Evolutionary conservation across 2,797 vertebrate genomes (phyloP).

Genomic region (Notolabrus celidotus): DNA sequence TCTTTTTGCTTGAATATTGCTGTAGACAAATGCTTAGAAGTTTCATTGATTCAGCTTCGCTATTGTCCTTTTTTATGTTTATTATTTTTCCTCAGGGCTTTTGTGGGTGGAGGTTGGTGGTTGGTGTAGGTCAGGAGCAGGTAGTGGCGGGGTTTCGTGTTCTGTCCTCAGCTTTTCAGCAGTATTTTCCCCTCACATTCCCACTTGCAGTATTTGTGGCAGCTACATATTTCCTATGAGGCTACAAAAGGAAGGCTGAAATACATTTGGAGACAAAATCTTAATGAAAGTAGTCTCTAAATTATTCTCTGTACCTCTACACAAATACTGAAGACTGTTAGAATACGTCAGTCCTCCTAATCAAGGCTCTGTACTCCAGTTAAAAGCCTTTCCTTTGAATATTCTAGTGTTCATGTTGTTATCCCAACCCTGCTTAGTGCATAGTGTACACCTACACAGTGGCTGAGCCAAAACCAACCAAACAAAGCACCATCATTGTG

Average conservation of each 20-base stretch:
- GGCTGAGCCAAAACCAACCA: conserved; percentile 46
- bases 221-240: conserved; percentile 63
- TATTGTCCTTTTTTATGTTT: conserved; percentile 53
- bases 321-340: conserved; percentile 83
- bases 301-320: conserved; percentile 64
- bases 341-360: conserved; percentile 58
- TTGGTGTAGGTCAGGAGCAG: conserved; percentile 40
- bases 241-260: conserved; percentile 24
- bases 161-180: conserved; percentile 45
- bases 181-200: conserved; percentile 69
- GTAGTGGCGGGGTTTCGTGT: conserved; percentile 31
- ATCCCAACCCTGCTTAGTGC: conserved; percentile 61
- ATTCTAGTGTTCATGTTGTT: conserved; percentile 50
- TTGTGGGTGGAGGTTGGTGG: conserved; percentile 38
- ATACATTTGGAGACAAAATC: conserved; percentile 37
- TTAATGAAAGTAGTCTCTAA: conserved; percentile 35
- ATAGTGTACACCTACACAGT: conserved; percentile 59
- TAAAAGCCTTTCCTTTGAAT: conserved; percentile 60
- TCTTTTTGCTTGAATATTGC: conserved; percentile 65
- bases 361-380: conserved; percentile 63
- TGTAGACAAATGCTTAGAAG: conserved; percentile 63
- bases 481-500: conserved; percentile 53
- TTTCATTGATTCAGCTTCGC: conserved; percentile 47
- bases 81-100: conserved; percentile 79
- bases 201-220: conserved; percentile 68